These are phyloP conservation scores for Genyomyrus donnyi DNA, from an alignment of 2,113 vertebrate species.

Conservation along the genomic window DNA sequence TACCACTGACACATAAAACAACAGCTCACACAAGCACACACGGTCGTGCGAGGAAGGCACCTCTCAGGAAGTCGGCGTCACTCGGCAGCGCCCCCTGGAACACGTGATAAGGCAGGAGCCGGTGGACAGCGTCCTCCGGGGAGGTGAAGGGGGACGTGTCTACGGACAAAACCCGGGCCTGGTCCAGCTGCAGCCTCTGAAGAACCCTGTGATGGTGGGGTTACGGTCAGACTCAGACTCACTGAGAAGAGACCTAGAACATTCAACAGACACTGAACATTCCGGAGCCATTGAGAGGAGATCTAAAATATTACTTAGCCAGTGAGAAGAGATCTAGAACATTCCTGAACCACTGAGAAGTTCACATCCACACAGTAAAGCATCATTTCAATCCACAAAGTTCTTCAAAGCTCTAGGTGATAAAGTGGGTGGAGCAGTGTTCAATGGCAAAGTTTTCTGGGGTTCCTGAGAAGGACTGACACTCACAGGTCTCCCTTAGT, in stretches of 20 bases:
- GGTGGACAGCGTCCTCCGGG: conserved; percentile 70
- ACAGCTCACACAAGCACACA: background rate
- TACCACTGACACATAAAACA: background rate
- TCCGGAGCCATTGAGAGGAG: background rate
- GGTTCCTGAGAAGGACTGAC: background rate
- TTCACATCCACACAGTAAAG: background rate
- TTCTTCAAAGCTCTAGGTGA: background rate
- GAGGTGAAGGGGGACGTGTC: conserved; percentile 73
- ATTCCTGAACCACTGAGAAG: background rate
- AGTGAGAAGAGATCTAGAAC: background rate
- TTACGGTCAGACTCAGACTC: background rate
- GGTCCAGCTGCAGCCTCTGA: conserved; percentile 80
- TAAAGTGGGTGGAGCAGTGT: background rate
- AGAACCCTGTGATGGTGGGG: conserved; percentile 61
- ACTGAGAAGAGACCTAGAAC: background rate
- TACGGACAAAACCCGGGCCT: conserved; percentile 66
- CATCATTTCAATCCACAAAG: background rate
- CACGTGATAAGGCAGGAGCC: conserved; percentile 87
- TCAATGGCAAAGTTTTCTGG: background rate
- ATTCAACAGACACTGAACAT: background rate
- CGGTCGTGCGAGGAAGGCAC: conserved; percentile 31
- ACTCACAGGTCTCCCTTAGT: conserved; percentile 92
- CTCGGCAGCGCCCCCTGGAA: conserved; percentile 80
- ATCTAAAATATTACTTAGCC: background rate
- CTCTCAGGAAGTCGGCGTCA: conserved; percentile 73